Evolutionary conservation across 2,888 invertebrate species (phyloP).

Genomic region (Apodemia hepburni): DNA sequence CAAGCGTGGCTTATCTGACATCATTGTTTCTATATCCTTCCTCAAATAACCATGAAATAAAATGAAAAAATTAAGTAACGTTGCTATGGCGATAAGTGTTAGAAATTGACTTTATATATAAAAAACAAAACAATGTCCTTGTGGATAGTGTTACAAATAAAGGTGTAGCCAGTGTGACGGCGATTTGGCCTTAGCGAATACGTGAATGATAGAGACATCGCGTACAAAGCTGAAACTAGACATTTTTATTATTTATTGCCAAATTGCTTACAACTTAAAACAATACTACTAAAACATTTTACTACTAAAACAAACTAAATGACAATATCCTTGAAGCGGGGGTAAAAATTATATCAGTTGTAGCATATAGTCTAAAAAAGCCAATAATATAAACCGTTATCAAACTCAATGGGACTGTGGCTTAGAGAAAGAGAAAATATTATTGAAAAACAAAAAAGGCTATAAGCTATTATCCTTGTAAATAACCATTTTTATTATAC

Average conservation of each 20-base stretch:
- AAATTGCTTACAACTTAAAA: too few relatives aligned
- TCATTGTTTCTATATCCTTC: too few relatives aligned
- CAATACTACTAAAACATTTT: too few relatives aligned
- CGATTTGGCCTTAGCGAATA: neutral
- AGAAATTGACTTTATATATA: neutral
- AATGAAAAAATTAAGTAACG: neutral
- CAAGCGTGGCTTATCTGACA: too few relatives aligned
- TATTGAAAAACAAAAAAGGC: neutral
- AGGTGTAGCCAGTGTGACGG: neutral
- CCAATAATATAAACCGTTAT: too few relatives aligned
- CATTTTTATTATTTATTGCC: neutral
- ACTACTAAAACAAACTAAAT: too few relatives aligned
- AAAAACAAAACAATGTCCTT: neutral
- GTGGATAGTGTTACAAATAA: neutral
- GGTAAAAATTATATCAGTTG: too few relatives aligned
- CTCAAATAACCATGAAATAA: neutral
- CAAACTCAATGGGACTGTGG: neutral
- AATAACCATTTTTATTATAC: neutral
- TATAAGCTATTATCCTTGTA: neutral
- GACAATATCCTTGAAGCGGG: too few relatives aligned
- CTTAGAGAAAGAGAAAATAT: neutral
- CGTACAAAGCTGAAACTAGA: neutral
- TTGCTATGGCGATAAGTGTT: constrained; percentile 3
- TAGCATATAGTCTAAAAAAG: too few relatives aligned
- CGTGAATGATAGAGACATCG: neutral